Evolutionary conservation across 2,888 invertebrate genomes (phyloP), one percentile per base, ranked within the genome.

Genomic region (Leptura quadrifasciata): DNA sequence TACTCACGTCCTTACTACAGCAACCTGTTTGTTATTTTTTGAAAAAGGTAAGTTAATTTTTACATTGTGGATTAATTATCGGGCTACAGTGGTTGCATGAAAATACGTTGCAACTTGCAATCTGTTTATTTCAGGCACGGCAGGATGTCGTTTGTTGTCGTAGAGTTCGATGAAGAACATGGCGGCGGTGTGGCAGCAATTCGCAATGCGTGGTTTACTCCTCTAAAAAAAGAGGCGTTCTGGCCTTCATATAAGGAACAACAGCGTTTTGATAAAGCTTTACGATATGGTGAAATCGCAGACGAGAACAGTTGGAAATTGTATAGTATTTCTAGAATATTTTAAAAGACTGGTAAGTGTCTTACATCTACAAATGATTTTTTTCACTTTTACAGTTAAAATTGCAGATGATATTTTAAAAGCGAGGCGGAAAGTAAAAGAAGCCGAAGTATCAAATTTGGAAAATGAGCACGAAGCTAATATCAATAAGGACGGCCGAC

Each of bases 321-420:
- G n/a, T 57, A 57, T 20, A 12, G 20, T 18, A 20, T 57, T 9
- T 8, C 57, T 12, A 57, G 57, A 12, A 18, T 57, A 57, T 57
- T 57, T 57, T 57, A 57, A 9, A 18, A 57, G 57, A 57, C 57
- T 52, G 52, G 52, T 52, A 52, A 52, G 52, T 52, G 52, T 52
- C 52, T n/a, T 52, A 52, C 3, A 52, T 6, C 10, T 52, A 52
- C 17, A 52, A 12, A 52, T 10, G 52, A 52, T 52, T 6, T 52
- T 52, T 52, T 52, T 6, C 3, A 52, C 3, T n/a, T n/a, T 4
- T 17, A 12, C 3, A 12, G 17, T n/a, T n/a, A n/a, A n/a, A n/a
- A n/a, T n/a, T n/a, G n/a, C n/a, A n/a, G n/a, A n/a, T n/a, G n/a
- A n/a, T n/a, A n/a, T n/a, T n/a, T n/a, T n/a, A n/a, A n/a, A n/a